Conservation (phyloP, 37 sponge, comb jelly and placozoan species). For the Petrosia ficiformis region DNA sequence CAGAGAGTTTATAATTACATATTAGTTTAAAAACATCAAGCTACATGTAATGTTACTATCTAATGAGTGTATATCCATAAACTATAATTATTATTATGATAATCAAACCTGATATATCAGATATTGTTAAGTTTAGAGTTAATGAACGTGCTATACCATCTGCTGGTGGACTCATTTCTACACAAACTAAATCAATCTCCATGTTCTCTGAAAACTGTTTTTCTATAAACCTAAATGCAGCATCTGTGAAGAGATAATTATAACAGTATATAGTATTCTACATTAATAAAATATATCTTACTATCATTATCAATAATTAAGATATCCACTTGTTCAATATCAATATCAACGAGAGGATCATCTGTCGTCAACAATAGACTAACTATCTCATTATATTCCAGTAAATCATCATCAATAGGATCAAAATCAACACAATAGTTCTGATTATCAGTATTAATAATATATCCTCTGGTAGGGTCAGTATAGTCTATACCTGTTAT, state of each 20-base stretch:
- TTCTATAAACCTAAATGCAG: background rate
- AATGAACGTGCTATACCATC: no score
- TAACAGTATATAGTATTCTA: background rate
- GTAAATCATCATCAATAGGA: background rate
- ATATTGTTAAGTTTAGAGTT: no score
- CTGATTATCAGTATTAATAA: background rate
- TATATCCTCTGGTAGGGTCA: background rate
- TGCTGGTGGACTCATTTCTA: no score
- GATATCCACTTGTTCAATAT: background rate
- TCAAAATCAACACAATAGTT: background rate
- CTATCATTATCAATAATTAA: background rate
- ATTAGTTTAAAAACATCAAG: no score
- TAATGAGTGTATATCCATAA: no score
- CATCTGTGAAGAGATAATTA: background rate
- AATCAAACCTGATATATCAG: no score
- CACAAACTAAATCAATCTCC: no score
- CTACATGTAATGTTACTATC: no score
- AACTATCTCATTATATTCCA: background rate
- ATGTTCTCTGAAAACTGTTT: no score
- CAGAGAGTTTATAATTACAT: no score
- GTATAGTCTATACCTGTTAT: background rate
- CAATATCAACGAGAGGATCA: background rate
- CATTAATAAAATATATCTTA: background rate
- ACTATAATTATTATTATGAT: no score
- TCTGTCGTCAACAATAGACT: background rate